Percentiles rank a stretch among this genome's conserved stretches.
phyloP scores from a whole-genome alignment of 1,140 invertebrate species.

The Gryllus bimaculatus region DNA sequence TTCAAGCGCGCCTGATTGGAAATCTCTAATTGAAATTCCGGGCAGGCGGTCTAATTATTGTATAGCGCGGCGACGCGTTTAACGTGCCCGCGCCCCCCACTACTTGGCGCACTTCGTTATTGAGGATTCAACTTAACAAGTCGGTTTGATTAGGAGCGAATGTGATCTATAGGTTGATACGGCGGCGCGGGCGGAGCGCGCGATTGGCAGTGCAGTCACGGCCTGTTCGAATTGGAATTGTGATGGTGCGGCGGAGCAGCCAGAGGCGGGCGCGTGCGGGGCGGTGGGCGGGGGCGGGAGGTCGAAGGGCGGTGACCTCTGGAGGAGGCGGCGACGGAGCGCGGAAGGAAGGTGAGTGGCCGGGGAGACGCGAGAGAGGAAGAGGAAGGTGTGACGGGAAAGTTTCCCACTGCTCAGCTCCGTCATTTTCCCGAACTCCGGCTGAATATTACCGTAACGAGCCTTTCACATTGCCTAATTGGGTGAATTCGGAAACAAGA shows the following conservation, averaged over 20 bases:
- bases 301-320: neutral
- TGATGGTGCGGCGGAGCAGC: neutral
- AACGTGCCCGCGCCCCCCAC: neutral
- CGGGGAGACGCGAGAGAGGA: neutral
- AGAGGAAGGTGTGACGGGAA: constrained; percentile 9
- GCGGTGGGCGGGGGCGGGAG: too few relatives aligned
- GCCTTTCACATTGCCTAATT: constrained; percentile 22
- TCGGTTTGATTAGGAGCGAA: constrained; percentile 13
- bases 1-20: neutral
- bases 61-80: neutral
- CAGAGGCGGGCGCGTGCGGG: neutral
- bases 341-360: too few relatives aligned
- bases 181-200: neutral
- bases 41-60: neutral
- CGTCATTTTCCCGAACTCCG: constrained; percentile 19
- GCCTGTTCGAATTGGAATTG: constrained; percentile 17
- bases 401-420: constrained; percentile 17
- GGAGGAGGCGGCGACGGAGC: neutral
- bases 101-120: constrained; percentile 10
- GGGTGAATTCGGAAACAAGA: constrained; percentile 22
- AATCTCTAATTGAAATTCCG: constrained; percentile 5
- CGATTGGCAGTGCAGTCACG: constrained; percentile 18
- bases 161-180: constrained; percentile 2
- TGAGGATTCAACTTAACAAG: constrained; percentile 14
- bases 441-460: constrained; percentile 22